These are phyloP conservation scores for Diogma glabrata DNA, from an alignment of 2,888 invertebrate genomes.

Conservation along the genomic window DNA sequence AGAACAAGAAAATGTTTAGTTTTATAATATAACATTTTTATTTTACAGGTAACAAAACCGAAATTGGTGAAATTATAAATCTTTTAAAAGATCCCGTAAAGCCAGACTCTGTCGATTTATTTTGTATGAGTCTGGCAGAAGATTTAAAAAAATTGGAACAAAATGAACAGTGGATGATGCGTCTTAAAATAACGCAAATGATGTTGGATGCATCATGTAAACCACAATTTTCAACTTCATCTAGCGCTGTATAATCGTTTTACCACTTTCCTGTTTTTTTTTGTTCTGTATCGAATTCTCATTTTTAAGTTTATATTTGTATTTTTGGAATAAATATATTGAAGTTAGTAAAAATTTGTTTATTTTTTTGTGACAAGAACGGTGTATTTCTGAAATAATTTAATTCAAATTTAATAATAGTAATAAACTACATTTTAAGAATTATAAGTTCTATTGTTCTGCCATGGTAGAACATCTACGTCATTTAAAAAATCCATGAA, in stretches of 20 bases:
- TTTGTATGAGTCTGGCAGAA: not conserved
- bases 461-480: not conserved
- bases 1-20: too few relatives aligned
- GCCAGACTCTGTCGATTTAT: not conserved
- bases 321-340: too few relatives aligned
- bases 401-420: not conserved
- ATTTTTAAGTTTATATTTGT: too few relatives aligned
- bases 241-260: too few relatives aligned
- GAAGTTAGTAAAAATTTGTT: too few relatives aligned
- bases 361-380: too few relatives aligned
- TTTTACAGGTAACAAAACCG: not conserved
- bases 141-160: not conserved
- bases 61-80: not conserved
- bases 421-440: not conserved
- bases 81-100: not conserved
- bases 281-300: too few relatives aligned
- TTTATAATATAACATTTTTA: not conserved
- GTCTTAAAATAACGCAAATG: not conserved
- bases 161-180: not conserved
- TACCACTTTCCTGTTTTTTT: too few relatives aligned
- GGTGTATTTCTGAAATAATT: not conserved
- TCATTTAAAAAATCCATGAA: not conserved
- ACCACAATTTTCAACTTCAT: too few relatives aligned
- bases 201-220: not conserved
- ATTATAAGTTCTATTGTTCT: conserved; percentile 1